Conservation (phyloP, 2,888 invertebrate genomes). For the Eupithecia subfuscata region DNA sequence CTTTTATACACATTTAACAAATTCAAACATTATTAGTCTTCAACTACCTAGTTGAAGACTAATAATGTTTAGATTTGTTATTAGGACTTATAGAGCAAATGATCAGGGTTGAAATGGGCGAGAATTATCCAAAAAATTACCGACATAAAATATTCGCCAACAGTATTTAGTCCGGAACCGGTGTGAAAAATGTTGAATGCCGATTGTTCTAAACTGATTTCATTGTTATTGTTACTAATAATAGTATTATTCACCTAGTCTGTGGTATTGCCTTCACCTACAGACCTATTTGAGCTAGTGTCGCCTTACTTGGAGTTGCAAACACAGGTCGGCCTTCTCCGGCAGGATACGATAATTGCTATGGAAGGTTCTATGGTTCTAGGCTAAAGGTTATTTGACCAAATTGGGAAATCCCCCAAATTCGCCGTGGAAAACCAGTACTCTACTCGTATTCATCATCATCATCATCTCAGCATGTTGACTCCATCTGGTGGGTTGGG, state of each 20-base stretch:
- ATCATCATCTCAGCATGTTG: too few relatives aligned
- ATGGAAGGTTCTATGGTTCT: not conserved
- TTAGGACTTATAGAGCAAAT: not conserved
- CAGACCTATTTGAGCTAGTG: slow-evolving; percentile 30
- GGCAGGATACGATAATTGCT: slow-evolving; percentile 20
- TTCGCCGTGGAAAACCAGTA: too few relatives aligned
- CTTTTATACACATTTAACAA: too few relatives aligned
- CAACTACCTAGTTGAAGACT: too few relatives aligned
- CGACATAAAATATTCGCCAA: not conserved
- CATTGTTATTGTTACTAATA: slow-evolving; percentile 19
- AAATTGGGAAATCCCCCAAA: not conserved
- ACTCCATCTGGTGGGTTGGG: too few relatives aligned
- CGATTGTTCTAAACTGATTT: slow-evolving; percentile 34
- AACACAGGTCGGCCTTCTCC: slow-evolving; percentile 11
- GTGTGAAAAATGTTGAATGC: slow-evolving; percentile 38
- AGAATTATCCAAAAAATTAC: not conserved
- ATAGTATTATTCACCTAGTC: not conserved
- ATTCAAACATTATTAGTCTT: too few relatives aligned
- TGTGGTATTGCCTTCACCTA: slow-evolving; percentile 24
- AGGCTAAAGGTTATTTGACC: not conserved
- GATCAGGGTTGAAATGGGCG: not conserved
- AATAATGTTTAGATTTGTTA: too few relatives aligned
- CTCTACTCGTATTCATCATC: too few relatives aligned
- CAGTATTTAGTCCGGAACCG: not conserved
- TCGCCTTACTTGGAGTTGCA: slow-evolving; percentile 19